phyloP scores from a whole-genome alignment of 2,888 invertebrate species.

The Schizaphis graminum region DNA sequence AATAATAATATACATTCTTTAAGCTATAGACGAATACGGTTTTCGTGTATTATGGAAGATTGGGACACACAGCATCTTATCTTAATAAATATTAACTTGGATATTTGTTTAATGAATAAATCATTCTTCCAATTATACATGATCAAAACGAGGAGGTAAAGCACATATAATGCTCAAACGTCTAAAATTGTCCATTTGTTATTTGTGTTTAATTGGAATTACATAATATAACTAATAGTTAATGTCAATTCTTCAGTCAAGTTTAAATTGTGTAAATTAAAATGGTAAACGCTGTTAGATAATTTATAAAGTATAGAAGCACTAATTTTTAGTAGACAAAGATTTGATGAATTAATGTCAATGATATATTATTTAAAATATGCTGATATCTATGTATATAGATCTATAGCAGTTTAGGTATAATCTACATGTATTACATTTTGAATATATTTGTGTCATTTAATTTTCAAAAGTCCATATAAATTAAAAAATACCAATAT shows the following conservation, averaged over 20 bases:
- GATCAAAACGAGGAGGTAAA: background rate
- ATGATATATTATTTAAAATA: background rate
- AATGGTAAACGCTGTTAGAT: background rate
- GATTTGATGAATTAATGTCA: background rate
- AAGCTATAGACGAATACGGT: background rate
- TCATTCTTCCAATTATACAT: background rate
- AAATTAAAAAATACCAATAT: background rate
- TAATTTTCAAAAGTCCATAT: background rate
- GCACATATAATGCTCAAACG: background rate
- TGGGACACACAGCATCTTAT: background rate
- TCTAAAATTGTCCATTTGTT: background rate
- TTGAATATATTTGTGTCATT: background rate
- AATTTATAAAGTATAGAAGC: background rate
- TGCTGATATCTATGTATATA: background rate
- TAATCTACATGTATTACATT: background rate
- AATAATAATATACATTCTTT: background rate
- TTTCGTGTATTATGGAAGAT: background rate
- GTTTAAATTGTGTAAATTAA: background rate
- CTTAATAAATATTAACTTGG: background rate
- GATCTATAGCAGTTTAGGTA: background rate
- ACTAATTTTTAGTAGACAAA: background rate
- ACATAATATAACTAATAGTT: background rate
- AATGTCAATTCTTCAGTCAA: background rate
- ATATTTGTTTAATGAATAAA: background rate
- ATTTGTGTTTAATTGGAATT: background rate